Evolutionary conservation across 1,140 invertebrate genomes (phyloP).

Genomic region (Babylonia areolata): DNA sequence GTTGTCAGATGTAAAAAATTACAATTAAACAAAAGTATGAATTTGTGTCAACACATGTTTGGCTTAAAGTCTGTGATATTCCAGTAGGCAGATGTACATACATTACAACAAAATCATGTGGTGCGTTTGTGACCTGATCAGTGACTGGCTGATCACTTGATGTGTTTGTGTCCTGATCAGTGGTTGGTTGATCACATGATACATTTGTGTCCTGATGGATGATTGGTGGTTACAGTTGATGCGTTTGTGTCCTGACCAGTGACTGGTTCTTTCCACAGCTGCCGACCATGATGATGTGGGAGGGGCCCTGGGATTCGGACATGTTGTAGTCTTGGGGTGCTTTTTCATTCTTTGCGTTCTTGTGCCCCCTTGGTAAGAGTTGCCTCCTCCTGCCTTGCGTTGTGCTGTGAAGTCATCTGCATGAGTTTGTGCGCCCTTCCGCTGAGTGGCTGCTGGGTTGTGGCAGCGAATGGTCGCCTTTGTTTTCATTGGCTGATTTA

Average conservation of each 20-base stretch:
- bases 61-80: no score
- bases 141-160: not conserved
- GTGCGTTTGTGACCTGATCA: no score
- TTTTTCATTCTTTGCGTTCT: not conserved
- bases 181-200: no score
- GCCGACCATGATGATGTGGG: slow-evolving; percentile 28
- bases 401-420: not conserved
- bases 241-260: not conserved
- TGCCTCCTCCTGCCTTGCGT: not conserved
- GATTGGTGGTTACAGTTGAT: no score
- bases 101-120: no score
- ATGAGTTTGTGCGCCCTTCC: slow-evolving; percentile 18
- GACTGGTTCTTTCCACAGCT: slow-evolving; percentile 7
- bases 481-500: not conserved
- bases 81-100: no score
- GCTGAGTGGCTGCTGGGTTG: not conserved
- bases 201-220: no score
- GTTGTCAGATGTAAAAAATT: no score
- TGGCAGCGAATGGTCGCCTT: not conserved
- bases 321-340: slow-evolving; percentile 29
- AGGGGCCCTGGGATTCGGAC: slow-evolving; percentile 36
- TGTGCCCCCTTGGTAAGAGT: slow-evolving; percentile 19
- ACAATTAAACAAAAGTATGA: no score
- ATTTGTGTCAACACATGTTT: no score
- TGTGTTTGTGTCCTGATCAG: not conserved